These are phyloP conservation scores for Podarcis cretensis DNA, from an alignment of 2,113 vertebrate genomes.

Conservation along the genomic window DNA sequence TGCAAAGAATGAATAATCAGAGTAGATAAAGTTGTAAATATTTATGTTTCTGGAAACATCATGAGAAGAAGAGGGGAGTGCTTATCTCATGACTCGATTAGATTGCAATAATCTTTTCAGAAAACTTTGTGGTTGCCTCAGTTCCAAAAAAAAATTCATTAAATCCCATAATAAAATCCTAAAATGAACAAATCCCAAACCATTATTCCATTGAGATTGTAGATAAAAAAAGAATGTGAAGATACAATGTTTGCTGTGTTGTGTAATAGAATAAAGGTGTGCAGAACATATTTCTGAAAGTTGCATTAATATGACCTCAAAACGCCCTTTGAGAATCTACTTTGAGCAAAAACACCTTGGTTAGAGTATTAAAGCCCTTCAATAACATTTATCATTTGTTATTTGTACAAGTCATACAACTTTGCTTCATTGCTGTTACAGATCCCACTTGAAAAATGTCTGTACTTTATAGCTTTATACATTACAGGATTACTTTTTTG, in stretches of 20 bases:
- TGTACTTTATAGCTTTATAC: too few relatives aligned
- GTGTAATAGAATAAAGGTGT: slow-evolving; percentile 15
- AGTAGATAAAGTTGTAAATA: slow-evolving; percentile 36
- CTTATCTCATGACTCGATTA: slow-evolving; percentile 46
- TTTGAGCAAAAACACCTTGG: not conserved
- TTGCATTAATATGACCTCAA: slow-evolving; percentile 32
- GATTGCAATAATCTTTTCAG: not conserved
- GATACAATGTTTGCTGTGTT: slow-evolving; percentile 35
- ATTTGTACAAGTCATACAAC: not conserved
- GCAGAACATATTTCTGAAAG: slow-evolving; percentile 44
- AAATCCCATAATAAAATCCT: slow-evolving; percentile 23
- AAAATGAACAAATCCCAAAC: not conserved
- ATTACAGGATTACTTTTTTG: too few relatives aligned
- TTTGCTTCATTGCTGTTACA: not conserved
- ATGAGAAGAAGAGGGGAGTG: not conserved
- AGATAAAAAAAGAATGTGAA: slow-evolving; percentile 39
- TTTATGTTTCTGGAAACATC: slow-evolving; percentile 35
- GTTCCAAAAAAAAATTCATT: slow-evolving; percentile 31
- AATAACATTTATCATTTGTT: slow-evolving; percentile 23
- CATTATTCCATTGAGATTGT: slow-evolving; percentile 25
- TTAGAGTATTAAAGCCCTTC: not conserved
- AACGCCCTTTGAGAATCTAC: slow-evolving; percentile 26
- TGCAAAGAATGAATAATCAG: slow-evolving; percentile 41
- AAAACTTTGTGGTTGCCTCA: slow-evolving; percentile 27
- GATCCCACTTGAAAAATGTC: not conserved